These are phyloP conservation scores for Drosophila elegans DNA, from an alignment of 1,140 invertebrate species.

Conservation along the genomic window DNA sequence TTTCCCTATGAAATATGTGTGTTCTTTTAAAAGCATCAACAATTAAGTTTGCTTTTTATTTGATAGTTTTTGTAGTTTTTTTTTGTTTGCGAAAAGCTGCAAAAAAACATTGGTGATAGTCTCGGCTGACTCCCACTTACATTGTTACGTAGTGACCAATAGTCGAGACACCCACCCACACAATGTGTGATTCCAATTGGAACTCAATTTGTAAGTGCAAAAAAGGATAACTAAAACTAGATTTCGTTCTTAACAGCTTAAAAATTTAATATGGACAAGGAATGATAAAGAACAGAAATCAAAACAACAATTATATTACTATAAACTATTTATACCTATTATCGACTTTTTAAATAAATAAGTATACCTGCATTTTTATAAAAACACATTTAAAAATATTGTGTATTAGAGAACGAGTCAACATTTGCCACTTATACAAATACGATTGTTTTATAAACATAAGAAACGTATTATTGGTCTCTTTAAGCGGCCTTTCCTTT, in stretches of 20 bases:
- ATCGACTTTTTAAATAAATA: too few species aligned
- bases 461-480: neutral
- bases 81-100: conserved; percentile 22
- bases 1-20: neutral
- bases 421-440: too few species aligned
- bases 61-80: neutral
- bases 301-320: too few species aligned
- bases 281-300: too few species aligned
- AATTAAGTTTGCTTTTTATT: conserved; percentile 20
- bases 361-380: too few species aligned
- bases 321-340: too few species aligned
- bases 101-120: neutral
- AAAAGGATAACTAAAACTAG: too few species aligned
- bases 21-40: conserved; percentile 1
- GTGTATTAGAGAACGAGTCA: too few species aligned
- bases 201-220: neutral
- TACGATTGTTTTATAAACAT: neutral
- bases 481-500: neutral
- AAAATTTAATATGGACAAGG: too few species aligned
- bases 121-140: conserved; percentile 12
- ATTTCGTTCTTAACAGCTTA: too few species aligned
- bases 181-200: neutral
- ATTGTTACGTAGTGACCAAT: conserved; percentile 47
- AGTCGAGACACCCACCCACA: conserved; percentile 45
- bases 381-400: too few species aligned